phyloP scores from a whole-genome alignment of 2,113 vertebrate genomes.

The Tautogolabrus adspersus region DNA sequence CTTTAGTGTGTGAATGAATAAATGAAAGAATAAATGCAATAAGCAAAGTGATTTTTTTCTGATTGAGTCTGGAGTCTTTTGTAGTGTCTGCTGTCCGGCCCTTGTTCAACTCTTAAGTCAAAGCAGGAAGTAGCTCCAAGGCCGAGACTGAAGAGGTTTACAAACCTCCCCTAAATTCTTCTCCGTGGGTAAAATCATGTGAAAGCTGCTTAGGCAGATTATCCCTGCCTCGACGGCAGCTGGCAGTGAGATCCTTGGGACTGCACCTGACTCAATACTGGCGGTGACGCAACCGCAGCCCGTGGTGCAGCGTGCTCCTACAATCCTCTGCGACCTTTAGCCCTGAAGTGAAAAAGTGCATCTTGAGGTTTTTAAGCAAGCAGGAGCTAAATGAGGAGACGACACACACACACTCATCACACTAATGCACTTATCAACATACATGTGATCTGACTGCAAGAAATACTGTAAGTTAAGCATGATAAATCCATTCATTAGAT shows the following conservation, averaged over 20 bases:
- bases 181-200: slow-evolving; percentile 77
- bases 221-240: slow-evolving; percentile 78
- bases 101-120: slow-evolving; percentile 57
- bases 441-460: slow-evolving; percentile 22
- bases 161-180: slow-evolving; percentile 78
- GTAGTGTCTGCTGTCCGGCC: slow-evolving; percentile 53
- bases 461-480: slow-evolving; percentile 12
- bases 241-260: slow-evolving; percentile 74
- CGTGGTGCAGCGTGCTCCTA: slow-evolving; percentile 57
- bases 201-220: slow-evolving; percentile 85
- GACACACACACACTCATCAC: not conserved
- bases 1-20: not conserved
- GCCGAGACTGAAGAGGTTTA: slow-evolving; percentile 75
- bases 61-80: slow-evolving; percentile 9
- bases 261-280: slow-evolving; percentile 78
- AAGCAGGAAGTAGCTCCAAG: slow-evolving; percentile 67
- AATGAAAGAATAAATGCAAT: not conserved
- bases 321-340: slow-evolving; percentile 77
- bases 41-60: not conserved
- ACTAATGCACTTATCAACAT: slow-evolving; percentile 5
- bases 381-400: slow-evolving; percentile 19
- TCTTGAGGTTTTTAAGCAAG: slow-evolving; percentile 32
- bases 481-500: not conserved
- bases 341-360: slow-evolving; percentile 54
- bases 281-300: slow-evolving; percentile 74